Evolutionary conservation across 2,113 vertebrate genomes (phyloP), one percentile per base, ranked within the genome.

Genomic region (Salminus brasiliensis): DNA sequence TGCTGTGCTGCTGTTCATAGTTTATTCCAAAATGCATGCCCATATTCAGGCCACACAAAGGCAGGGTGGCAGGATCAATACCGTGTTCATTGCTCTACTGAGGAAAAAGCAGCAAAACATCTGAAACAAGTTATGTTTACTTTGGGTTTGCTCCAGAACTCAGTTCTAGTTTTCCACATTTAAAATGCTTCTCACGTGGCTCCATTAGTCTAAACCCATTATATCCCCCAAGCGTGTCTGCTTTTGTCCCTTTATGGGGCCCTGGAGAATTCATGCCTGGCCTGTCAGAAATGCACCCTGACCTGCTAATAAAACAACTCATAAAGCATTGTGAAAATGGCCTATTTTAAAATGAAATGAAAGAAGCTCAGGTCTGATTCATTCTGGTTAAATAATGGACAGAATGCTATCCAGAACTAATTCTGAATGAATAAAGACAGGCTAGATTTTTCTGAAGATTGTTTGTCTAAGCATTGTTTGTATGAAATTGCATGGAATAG

Each of bases 241-340:
- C 41, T 63, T 74, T n/a, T 25, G 9, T 39, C 25, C 55, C 36
- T 83, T 88, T 65, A 82, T 75, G 70, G 68, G 65, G 73, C 81
- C 78, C 70, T 71, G 0, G 18, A 69, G 74, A 53, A 78, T 82
- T 13, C 30, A 29, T 59, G n/a, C 21, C 36, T 74, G 39, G 53
- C 49, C 72, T 66, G 21, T 67, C 25, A 45, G 73, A 41, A 72
- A 3, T 30, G 45, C 36, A 49, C 27, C 30, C 63, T 43, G 43
- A 81, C 87, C 77, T 57, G 75, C 59, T 57, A 21, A 80, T 85
- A 71, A 88, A 89, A 79, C 67, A 73, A 49, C 2, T 39, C 43
- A 74, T 83, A 84, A 87, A 85, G 2, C 49, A n/a, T 66, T 43
- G 23, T 23, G 43, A 47, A 30, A 75, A 52, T 52, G 25, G n/a